Base-by-base conservation (phyloP, 2,113 vertebrate species). In the Gorsachius goisagi region DNA sequence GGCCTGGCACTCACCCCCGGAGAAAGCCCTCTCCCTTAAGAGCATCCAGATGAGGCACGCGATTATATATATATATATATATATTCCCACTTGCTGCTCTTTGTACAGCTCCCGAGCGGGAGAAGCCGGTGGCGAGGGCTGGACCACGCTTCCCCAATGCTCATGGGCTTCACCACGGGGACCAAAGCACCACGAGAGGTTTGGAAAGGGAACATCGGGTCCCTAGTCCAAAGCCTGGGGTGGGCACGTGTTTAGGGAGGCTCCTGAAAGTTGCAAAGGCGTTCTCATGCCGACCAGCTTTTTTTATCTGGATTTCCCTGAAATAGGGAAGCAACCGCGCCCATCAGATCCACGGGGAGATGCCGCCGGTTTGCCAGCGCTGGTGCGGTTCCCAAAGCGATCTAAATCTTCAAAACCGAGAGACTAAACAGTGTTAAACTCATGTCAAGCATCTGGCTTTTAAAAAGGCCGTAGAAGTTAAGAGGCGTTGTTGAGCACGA, bases 141-240 rank as follows among this genome's bases (percentile, higher is more conserved):
- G 85, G 47, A 17, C 26, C 2, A 0, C 0, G 0, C 14, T 23
- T 19, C 8, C 9, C 37, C 0, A 1, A 6, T 6, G 41, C 60
- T 55, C 41, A 1, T 0, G 3, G 66, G 56, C 32, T 91, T 62
- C 39, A 72, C 66, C 3, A 1, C 2, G 26, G 17, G 27, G 32
- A 28, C 5, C 28, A 45, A 39, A 24, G 28, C 22, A 12, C 12
- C 1, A 1, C 2, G 30, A 45, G 30, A 32, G 12, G 24, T 73
- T 81, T 47, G 35, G 68, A 33, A 88, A 21, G 58, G 35, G 9
- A 26, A 16, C 17, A 0, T 5, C 0, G 1, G 7, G 26, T 67
- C 41, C 73, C 32, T 33, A 2, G 30, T 28, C 1, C 0, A 18
- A 28, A 91, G 30, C 26, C 35, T 0, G 15, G 27, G 35, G 72